Evolutionary conservation across 2,888 invertebrate species (phyloP).

Genomic region (Vesta saturnalis): DNA sequence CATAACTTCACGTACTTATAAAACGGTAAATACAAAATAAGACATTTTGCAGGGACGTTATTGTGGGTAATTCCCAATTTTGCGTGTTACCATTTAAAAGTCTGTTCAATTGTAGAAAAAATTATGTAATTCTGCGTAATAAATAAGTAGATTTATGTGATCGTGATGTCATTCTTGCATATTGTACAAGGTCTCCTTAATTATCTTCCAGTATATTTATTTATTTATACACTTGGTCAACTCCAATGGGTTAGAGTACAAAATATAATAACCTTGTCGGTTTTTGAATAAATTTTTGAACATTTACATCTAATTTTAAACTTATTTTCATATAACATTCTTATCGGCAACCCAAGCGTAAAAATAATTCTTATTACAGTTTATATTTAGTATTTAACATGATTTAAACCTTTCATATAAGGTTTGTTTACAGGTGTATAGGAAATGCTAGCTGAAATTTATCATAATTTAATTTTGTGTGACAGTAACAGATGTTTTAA

Average conservation of each 20-base stretch:
- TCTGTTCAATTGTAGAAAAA: conserved; percentile 17
- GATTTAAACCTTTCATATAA: background rate
- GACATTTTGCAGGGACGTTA: background rate
- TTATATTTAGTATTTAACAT: no score
- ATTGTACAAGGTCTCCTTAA: conserved; percentile 33
- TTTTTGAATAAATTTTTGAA: background rate
- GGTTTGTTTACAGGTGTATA: background rate
- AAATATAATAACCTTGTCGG: conserved; percentile 8
- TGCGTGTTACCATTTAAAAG: background rate
- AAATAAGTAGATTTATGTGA: conserved; percentile 21
- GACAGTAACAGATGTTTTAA: background rate
- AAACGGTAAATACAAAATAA: conserved; percentile 4
- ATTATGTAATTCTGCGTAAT: conserved; percentile 30
- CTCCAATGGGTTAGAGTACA: conserved; percentile 11
- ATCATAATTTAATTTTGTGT: conserved; percentile 2
- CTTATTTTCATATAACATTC: no score
- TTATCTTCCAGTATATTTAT: conserved; percentile 35
- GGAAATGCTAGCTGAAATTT: background rate
- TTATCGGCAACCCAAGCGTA: no score
- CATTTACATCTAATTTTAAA: background rate
- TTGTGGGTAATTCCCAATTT: background rate
- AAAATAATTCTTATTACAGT: no score
- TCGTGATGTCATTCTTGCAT: conserved; percentile 34
- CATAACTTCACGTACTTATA: background rate
- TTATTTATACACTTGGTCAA: conserved; percentile 22